Conservation (phyloP, 2,113 vertebrate genomes). For the Actenoides hombroni region DNA sequence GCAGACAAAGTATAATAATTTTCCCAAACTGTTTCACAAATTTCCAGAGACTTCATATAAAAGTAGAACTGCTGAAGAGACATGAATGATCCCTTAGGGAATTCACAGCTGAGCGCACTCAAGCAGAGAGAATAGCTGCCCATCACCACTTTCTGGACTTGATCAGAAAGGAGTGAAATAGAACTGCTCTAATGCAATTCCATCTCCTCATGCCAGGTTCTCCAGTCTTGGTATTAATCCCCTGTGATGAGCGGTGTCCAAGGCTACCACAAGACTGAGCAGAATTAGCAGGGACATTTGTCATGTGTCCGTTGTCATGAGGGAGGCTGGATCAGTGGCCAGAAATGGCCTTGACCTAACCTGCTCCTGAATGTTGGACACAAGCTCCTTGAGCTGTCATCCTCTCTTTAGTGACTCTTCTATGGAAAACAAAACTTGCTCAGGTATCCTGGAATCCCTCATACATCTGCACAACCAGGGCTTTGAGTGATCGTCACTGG, state of each 20-base stretch:
- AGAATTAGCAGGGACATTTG: conserved; percentile 39
- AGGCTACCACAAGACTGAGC: conserved; percentile 26
- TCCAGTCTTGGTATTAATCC: conserved; percentile 37
- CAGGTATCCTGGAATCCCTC: background rate
- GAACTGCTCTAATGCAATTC: conserved; percentile 13
- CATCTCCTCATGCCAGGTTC: background rate
- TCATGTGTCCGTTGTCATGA: background rate
- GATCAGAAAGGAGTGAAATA: background rate
- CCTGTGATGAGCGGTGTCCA: background rate
- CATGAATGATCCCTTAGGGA: conserved; percentile 6
- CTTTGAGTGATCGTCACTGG: background rate
- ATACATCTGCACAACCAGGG: background rate
- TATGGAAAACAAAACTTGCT: conserved; percentile 3
- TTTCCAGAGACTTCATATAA: conserved; percentile 39
- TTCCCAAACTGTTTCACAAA: conserved; percentile 21
- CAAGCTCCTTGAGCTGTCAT: conserved; percentile 8
- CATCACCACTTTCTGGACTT: background rate
- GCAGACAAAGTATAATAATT: conserved; percentile 14
- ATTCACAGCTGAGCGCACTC: conserved; percentile 29
- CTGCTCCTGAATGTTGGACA: background rate
- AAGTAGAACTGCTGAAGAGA: conserved; percentile 51
- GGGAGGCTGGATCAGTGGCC: background rate
- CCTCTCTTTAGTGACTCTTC: background rate
- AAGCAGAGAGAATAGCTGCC: conserved; percentile 19
- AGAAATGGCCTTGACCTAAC: conserved; percentile 41